These are phyloP conservation scores for Athrips mouffetella DNA, from an alignment of 2,888 invertebrate species.

Conservation along the genomic window DNA sequence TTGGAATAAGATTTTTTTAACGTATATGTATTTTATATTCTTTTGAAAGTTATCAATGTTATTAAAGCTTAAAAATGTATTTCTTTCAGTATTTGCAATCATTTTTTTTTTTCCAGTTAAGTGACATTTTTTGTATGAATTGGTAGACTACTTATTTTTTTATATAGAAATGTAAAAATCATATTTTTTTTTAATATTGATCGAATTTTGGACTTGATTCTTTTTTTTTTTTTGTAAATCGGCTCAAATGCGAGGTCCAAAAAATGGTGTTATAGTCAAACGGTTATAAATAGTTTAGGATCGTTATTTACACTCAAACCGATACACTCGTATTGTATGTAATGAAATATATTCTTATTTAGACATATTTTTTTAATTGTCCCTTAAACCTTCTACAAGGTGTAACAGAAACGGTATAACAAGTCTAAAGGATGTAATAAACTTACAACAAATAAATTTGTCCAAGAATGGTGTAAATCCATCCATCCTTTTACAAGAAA, in stretches of 20 bases:
- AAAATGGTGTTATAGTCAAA: slow-evolving; percentile 30
- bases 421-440: no score
- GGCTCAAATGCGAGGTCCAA: slow-evolving; percentile 30
- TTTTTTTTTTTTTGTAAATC: slow-evolving; percentile 22
- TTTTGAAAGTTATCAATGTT: no score
- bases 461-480: no score
- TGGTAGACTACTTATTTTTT: slow-evolving; percentile 13
- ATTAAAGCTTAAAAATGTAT: no score
- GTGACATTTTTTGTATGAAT: slow-evolving; percentile 12
- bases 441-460: no score
- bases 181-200: slow-evolving; percentile 12
- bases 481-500: no score
- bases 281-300: slow-evolving; percentile 36
- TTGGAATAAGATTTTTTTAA: neutral
- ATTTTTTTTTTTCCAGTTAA: slow-evolving; percentile 13
- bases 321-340: slow-evolving; percentile 62
- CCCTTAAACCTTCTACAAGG: no score
- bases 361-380: slow-evolving; percentile 22
- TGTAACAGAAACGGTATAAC: no score
- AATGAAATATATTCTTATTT: slow-evolving; percentile 70
- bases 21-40: neutral
- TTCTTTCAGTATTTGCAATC: slow-evolving; percentile 15
- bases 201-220: slow-evolving; percentile 16
- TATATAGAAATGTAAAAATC: no score
- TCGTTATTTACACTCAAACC: slow-evolving; percentile 56